Conservation (phyloP, 2,113 vertebrate genomes). For the Craseonycteris thonglongyai region DNA sequence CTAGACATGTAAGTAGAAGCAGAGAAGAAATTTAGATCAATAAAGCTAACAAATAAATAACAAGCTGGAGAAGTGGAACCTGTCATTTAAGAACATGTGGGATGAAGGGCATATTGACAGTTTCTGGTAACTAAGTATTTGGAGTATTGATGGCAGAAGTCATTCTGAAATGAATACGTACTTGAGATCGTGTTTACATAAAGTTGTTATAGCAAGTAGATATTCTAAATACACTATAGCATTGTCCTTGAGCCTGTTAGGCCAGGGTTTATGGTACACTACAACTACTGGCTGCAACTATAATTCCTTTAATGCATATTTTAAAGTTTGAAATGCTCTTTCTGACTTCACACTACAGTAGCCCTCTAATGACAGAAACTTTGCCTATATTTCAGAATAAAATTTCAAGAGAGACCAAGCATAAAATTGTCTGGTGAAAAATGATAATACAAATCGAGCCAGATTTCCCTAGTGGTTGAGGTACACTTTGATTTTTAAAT, state of each 20-base stretch:
- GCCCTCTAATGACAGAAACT: not conserved
- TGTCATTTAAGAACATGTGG: conserved; percentile 43
- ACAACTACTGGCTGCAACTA: not conserved
- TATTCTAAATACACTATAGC: not conserved
- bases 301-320: not conserved
- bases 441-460: not conserved
- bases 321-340: conserved; percentile 41
- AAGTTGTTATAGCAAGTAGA: not conserved
- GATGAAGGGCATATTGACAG: conserved; percentile 46
- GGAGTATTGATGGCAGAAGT: conserved; percentile 57
- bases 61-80: conserved; percentile 50
- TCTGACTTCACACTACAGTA: conserved; percentile 13
- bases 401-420: conserved; percentile 18
- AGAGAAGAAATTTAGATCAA: conserved; percentile 64
- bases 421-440: not conserved
- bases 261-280: not conserved
- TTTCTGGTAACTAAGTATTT: conserved; percentile 28
- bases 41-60: conserved; percentile 71
- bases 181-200: conserved; percentile 36
- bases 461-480: not conserved
- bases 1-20: conserved; percentile 14
- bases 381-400: not conserved
- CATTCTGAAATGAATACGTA: conserved; percentile 39
- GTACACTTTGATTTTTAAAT: not conserved
- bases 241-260: not conserved